phyloP scores from a whole-genome alignment of 53 echinoderm and acorn worm species.

The Pentamera pediparva region DNA sequence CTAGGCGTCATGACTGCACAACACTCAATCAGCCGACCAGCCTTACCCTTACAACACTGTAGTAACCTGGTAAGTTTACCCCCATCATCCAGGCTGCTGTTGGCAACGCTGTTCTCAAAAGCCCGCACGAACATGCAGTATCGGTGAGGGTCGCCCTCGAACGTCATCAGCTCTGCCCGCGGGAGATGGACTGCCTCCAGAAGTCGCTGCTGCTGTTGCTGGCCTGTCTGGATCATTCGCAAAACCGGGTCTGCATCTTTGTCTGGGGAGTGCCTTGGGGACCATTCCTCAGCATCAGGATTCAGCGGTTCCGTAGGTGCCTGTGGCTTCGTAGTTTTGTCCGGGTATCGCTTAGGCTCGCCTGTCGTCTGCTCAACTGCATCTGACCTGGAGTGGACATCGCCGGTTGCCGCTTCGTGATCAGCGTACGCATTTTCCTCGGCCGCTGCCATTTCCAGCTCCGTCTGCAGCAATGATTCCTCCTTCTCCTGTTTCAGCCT shows the following conservation, averaged over 20 bases:
- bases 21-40: neutral
- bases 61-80: slow-evolving; percentile 16
- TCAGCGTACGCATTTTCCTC: slow-evolving; percentile 33
- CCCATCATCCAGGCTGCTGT: neutral
- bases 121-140: slow-evolving; percentile 38
- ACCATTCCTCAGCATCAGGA: neutral
- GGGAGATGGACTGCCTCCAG: slow-evolving; percentile 32
- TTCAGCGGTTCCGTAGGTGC: too few relatives aligned
- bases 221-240: neutral
- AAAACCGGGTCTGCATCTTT: neutral
- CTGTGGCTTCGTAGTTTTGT: too few relatives aligned
- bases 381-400: neutral
- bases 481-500: slow-evolving; percentile 28
- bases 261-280: neutral
- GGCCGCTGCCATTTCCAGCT: slow-evolving; percentile 22
- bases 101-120: slow-evolving; percentile 25
- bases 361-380: neutral
- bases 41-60: slow-evolving; percentile 16
- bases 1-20: slow-evolving; percentile 28
- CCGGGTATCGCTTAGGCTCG: neutral
- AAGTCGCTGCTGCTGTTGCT: slow-evolving; percentile 16
- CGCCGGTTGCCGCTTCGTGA: too few relatives aligned
- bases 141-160: slow-evolving; percentile 45
- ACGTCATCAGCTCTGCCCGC: slow-evolving; percentile 22
- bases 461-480: slow-evolving; percentile 2